Percentiles rank a stretch among this genome's conserved stretches.
phyloP scores from a whole-genome alignment of 2,797 vertebrate genomes.

The Macropus fuliginosus region DNA sequence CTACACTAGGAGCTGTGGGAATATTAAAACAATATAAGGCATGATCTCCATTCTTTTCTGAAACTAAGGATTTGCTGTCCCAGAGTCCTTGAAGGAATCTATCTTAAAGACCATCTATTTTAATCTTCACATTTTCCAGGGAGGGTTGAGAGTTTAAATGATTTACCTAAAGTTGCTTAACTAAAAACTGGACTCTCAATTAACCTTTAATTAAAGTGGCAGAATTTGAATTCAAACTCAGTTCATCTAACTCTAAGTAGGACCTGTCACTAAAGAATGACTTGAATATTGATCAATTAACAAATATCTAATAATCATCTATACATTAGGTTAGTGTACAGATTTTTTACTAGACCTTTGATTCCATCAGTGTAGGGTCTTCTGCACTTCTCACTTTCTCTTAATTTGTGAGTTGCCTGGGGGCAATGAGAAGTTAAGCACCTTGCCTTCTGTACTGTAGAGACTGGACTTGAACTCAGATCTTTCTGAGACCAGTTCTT shows the following conservation, averaged over 20 bases:
- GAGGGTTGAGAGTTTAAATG: neutral
- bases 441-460: neutral
- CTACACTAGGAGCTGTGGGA: neutral
- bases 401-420: neutral
- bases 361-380: neutral
- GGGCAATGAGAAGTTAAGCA: neutral
- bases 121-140: neutral
- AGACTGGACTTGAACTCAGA: neutral
- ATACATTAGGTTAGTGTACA: neutral
- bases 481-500: neutral
- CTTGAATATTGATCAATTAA: neutral
- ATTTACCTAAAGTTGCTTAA: neutral
- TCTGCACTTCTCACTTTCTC: neutral
- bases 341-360: neutral
- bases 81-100: neutral
- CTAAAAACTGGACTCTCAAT: neutral
- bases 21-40: neutral
- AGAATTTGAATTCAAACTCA: neutral
- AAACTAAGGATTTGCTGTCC: neutral
- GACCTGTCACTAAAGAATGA: neutral
- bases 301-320: neutral
- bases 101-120: neutral
- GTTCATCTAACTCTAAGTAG: neutral
- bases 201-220: neutral
- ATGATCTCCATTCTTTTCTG: neutral